Percentiles rank a stretch among this genome's conserved stretches.
Evolutionary conservation across 2,888 invertebrate species (phyloP).

Genomic region (Acrocera orbiculus): DNA sequence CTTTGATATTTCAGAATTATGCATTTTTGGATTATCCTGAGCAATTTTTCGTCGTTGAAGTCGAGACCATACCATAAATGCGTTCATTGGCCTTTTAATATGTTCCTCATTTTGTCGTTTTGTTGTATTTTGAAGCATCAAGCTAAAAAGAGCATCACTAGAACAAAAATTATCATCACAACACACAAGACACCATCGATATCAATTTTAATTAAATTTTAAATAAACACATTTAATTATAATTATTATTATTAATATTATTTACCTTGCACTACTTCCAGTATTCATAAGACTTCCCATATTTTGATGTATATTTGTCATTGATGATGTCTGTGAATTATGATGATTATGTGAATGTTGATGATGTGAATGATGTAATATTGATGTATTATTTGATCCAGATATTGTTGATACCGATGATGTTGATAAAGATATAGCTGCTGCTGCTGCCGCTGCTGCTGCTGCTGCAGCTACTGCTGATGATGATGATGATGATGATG

Average conservation of each 20-base stretch:
- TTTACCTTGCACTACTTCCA: slow-evolving; percentile 29
- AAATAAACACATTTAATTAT: neutral
- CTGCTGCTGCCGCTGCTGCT: slow-evolving; percentile 3
- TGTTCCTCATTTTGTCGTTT: slow-evolving; percentile 56
- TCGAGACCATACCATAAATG: slow-evolving; percentile 96
- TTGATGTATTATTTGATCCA: slow-evolving; percentile 18
- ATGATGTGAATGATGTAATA: slow-evolving; percentile 16
- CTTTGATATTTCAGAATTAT: slow-evolving; percentile 92
- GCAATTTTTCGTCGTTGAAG: slow-evolving; percentile 87
- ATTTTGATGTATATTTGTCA: slow-evolving; percentile 30
- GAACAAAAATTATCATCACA: slow-evolving; percentile 7
- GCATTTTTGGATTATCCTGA: slow-evolving; percentile 97
- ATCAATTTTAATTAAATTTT: neutral
- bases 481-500: slow-evolving; percentile 9
- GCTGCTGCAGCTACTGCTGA: slow-evolving; percentile 2
- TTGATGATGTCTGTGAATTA: slow-evolving; percentile 27
- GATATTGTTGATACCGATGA: slow-evolving; percentile 15
- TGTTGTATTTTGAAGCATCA: slow-evolving; percentile 32
- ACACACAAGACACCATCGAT: neutral
- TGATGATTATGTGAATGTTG: slow-evolving; percentile 18
- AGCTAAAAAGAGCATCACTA: slow-evolving; percentile 31
- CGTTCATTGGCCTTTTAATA: slow-evolving; percentile 95
- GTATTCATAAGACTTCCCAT: slow-evolving; percentile 32
- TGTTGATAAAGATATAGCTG: slow-evolving; percentile 11
- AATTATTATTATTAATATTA: neutral